Evolutionary conservation across 2,113 vertebrate genomes (phyloP), one percentile per base, ranked within the genome.

Genomic region (Engystomops pustulosus): DNA sequence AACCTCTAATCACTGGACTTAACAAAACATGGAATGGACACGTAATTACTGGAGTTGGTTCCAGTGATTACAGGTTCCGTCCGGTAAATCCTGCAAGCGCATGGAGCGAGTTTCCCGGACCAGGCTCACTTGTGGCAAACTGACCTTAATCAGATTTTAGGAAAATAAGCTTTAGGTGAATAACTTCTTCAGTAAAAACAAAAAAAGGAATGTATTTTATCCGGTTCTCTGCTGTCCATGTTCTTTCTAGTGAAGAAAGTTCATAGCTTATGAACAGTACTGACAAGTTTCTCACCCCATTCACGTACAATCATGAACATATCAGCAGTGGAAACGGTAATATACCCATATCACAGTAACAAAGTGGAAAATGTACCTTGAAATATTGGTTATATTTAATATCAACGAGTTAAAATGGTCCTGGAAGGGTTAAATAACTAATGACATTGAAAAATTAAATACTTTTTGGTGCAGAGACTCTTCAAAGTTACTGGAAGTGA

Each of bases 401-500:
- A 49, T 18, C 14, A 7, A 4, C 6, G 30, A 14, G 25, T n/a
- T 38, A 77, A 76, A 77, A 23, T n/a, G 9, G 15, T 27, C 45
- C 25, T 27, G 23, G 12, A 25, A 44, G 11, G 27, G n/a, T 34
- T 17, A 58, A 38, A 25, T 36, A 25, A 36, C 34, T 4, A 38
- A 36, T 58, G 49, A 55, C 3, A 7, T 2, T 47, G 44, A 12
- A 47, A 41, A 41, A 45, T 8, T 27, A 3, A 78, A 78, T 27
- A 60, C n/a, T 78, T 41, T 60, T 78, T 25, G n/a, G 51, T 58
- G 51, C 53, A 53, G 34, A 41, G 34, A 41, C 41, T 58, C 55
- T 25, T 41, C 36, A 17, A 0, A 76, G 36, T 78, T 25, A 78
- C 11, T 55, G 75, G 12, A 58, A 67, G 36, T 8, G 3, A 67